Evolutionary conservation across 1,140 invertebrate genomes (phyloP), one percentile per base, ranked within the genome.

Genomic region (Geopemphigus sp.): DNA sequence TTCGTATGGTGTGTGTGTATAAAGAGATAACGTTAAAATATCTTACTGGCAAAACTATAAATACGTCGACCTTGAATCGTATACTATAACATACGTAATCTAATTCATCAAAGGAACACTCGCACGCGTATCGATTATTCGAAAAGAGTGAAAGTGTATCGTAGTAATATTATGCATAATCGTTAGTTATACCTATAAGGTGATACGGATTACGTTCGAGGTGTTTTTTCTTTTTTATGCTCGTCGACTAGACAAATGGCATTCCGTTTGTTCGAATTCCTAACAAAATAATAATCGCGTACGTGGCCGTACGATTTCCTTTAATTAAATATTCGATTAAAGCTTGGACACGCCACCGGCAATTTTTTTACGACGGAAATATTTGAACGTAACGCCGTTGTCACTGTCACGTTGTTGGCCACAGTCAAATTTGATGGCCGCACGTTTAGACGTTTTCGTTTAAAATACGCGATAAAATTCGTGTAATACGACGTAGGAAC

Each of bases 111-210:
- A 50, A 50, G 1, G 45, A 66, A 22, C 32, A 68, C 22, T 32
- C 5, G 47, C 39, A 50, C 47, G 47, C 22, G 45, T 68, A 68
- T 68, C 66, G 66, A 50, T 68, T 17, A 68, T 68, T 68, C 45
- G 66, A 50, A 68, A 68, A 68, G 66, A 68, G 66, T 68, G 66
- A 68, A 68, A 68, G 66, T 68, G 66, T 68, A 68, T 68, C 66
- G 50, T 45, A 10, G 17, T 39, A 12, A 66, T 66, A 45, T 66
- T 19, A 66, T 22, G 22, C 45, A 26, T 50, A 50, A 68, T 50
- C 45, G 66, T 26, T 26, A 6, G 47, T 8, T 12, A n/a, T n/a
- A n/a, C 8, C 22, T 45, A 68, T 68, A 47, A 47, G 32, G 39
- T 47, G 64, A 68, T 68, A 68, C 24, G 45, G 39, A 68, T 50